Evolutionary conservation across 2,113 vertebrate genomes (phyloP), one percentile per base, ranked within the genome.

Genomic region (Petaurus breviceps): DNA sequence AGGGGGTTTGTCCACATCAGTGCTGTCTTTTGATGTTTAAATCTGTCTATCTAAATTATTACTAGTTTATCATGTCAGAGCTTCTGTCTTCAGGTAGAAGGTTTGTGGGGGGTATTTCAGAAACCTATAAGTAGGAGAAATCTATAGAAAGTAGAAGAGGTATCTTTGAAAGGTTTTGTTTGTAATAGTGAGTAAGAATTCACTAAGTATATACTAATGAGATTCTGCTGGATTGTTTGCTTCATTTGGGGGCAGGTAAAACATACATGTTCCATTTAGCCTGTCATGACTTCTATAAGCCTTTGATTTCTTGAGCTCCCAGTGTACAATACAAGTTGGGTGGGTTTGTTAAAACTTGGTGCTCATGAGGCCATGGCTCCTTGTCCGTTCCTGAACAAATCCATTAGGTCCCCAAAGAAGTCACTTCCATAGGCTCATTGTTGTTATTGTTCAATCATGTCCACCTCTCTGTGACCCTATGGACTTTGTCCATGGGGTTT

Each of bases 181-280:
- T 93, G 51, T 91, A 46, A 92, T 37, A 28, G 53, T 68, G 93
- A 94, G 52, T 92, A 94, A 91, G 10, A 51, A 51, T 94, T 14
- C 47, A 91, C 19, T 97, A 92, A 91, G 90, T 95, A 89, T 96
- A 95, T 94, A 92, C 50, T 50, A 9, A 51, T 96, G 89, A 91
- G 89, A 77, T 61, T 19, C 54, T 94, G 94, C 9, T 92, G 49
- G n/a, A 94, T 96, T 55, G 28, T 94, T 51, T 90, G 43, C 95
- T 95, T 92, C 51, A 14, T 37, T 37, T 37, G 12, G 57, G 57
- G 11, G 11, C 57, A 14, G 57, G 57, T 14, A 14, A 61, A 31
- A 61, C 10, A 37, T 61, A 14, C 28, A 61, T 31, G 11, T 61
- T 14, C 57, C 57, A 61, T 61, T 61, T 61, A 61, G 3, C 28